Percentiles rank a stretch among this genome's conserved stretches.
phyloP scores from a whole-genome alignment of 92 coral and sea anemone genomes.

The Porites rus region DNA sequence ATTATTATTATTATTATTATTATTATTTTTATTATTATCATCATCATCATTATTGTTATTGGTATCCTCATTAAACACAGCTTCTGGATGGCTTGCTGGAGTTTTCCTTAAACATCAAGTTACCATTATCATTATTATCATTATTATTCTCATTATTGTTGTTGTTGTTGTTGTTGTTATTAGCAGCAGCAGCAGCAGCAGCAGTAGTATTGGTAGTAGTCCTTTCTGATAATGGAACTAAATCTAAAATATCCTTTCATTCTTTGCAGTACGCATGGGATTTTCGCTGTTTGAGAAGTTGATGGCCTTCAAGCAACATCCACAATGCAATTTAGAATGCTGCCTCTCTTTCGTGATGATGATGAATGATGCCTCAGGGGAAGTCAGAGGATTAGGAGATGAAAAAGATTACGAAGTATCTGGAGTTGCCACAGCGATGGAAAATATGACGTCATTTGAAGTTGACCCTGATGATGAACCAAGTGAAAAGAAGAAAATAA shows the following conservation, averaged over 20 bases:
- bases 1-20: too few species aligned
- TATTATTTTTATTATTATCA: too few species aligned
- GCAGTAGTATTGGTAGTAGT: too few species aligned
- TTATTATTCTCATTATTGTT: too few species aligned
- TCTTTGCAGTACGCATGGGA: background rate
- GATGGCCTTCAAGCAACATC: background rate
- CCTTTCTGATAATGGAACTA: background rate
- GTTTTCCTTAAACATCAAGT: background rate
- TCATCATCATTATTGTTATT: too few species aligned
- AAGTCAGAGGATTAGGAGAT: background rate
- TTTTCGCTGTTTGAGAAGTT: background rate
- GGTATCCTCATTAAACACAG: background rate
- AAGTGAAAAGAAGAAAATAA: background rate
- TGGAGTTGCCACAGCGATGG: background rate
- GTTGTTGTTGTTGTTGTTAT: too few species aligned
- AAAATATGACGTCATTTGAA: background rate
- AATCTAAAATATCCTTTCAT: too few species aligned
- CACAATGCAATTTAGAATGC: background rate
- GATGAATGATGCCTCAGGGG: background rate
- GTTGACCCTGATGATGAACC: background rate
- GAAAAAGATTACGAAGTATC: background rate
- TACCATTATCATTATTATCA: background rate
- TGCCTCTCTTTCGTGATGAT: background rate
- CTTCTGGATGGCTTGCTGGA: conserved; percentile 5
- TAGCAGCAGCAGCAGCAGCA: too few species aligned